Conservation (phyloP, 2,113 vertebrate genomes). For the Morone saxatilis region DNA sequence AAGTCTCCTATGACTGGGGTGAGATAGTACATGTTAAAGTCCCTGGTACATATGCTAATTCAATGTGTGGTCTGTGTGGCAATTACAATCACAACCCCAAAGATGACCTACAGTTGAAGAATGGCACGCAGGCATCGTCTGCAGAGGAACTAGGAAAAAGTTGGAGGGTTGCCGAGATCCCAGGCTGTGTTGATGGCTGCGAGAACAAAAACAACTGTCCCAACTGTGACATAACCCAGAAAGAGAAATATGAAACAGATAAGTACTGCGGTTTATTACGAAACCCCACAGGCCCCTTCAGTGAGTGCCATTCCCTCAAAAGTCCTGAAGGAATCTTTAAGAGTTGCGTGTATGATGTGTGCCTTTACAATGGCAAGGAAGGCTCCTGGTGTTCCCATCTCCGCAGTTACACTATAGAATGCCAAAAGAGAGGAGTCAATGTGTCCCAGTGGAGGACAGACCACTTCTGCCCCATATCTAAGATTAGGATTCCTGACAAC, state of each 20-base stretch:
- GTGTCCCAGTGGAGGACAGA: slow-evolving; percentile 48
- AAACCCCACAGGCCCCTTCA: slow-evolving; percentile 60
- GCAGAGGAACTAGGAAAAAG: slow-evolving; percentile 70
- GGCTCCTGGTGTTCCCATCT: slow-evolving; percentile 51
- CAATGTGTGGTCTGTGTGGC: slow-evolving; percentile 80
- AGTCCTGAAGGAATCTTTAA: slow-evolving; percentile 52
- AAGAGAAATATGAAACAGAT: slow-evolving; percentile 14
- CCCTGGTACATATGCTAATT: slow-evolving; percentile 67
- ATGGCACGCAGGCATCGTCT: not conserved
- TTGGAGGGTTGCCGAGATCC: slow-evolving; percentile 73
- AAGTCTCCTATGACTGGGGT: slow-evolving; percentile 72
- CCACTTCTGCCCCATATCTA: slow-evolving; percentile 55
- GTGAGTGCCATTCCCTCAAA: slow-evolving; percentile 47
- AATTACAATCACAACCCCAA: slow-evolving; percentile 81
- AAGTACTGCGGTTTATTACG: slow-evolving; percentile 51
- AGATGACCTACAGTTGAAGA: slow-evolving; percentile 70
- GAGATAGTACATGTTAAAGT: slow-evolving; percentile 71
- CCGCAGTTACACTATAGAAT: slow-evolving; percentile 45
- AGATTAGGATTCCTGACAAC: slow-evolving; percentile 44
- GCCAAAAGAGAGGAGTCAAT: slow-evolving; percentile 47
- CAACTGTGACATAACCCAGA: slow-evolving; percentile 37
- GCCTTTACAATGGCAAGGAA: slow-evolving; percentile 51
- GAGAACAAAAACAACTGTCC: slow-evolving; percentile 8
- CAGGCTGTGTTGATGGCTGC: slow-evolving; percentile 70
- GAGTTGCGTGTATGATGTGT: slow-evolving; percentile 65